Base-by-base conservation (phyloP, 1,140 invertebrate genomes). In the Trachymyrmex cornetzi region DNA sequence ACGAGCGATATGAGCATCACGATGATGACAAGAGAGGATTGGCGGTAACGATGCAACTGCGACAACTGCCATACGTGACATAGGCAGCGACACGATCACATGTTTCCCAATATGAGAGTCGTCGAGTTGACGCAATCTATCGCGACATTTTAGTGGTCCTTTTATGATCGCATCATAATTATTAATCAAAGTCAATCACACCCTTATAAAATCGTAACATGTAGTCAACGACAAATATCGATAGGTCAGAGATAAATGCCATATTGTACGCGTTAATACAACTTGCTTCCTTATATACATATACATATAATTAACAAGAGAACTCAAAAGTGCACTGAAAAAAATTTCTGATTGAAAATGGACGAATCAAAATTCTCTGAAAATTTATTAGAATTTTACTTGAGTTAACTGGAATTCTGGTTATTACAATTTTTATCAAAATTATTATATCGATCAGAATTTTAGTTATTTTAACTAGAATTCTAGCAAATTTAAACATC, bases 1-100 rank as follows among this genome's bases (percentile, higher is more conserved):
- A 90, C 82, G 88, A 88, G 69, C 30, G 63, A 77, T 87, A 86
- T 87, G 84, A 86, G 34, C 86, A 67, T 86, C 72, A 59, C 30
- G n/a, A 71, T 64, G 81, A 30, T 77, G 67, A 59, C 67, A 44
- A 63, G 57, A 22, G 74, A 22, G 74, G 24, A 67, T 69, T 66
- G 84, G 74, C 53, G 61, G 44, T 80, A 86, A 87, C 69, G 66
- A 34, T 72, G 63, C 44, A 22, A 86, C 50, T 72, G 63, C 53
- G 30, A 86, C 50, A 64, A 57, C 44, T 48, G 44, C 38, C 69
- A 38, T 38, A 79, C 74, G 64, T 75, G 72, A 85, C 72, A n/a
- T 50, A 82, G 63, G 63, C 38, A 34, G 34, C 5, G 24, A 55
- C 24, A 53, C 38, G 61, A 69, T 66, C 30, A 66, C 61, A 34